phyloP scores from a whole-genome alignment of 2,797 vertebrate species.

The Steatocranus sp. region DNA sequence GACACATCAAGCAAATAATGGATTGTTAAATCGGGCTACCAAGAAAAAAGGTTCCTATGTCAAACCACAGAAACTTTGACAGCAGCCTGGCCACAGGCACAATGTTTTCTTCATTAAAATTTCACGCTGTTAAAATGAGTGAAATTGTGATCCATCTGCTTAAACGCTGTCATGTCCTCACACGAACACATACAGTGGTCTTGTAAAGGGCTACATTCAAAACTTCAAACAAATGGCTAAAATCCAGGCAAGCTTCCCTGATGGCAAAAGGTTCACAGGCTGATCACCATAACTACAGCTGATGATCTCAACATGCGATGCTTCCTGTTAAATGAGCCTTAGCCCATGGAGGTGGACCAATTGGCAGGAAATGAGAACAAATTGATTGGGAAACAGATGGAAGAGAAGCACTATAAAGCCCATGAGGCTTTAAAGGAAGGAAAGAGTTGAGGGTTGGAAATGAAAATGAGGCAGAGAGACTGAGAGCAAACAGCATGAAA shows the following conservation, averaged over 20 bases:
- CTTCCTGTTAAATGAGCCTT: constrained; percentile 58
- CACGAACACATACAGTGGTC: not conserved
- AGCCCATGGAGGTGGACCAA: constrained; percentile 51
- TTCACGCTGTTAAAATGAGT: not conserved
- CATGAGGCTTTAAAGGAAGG: constrained; percentile 29
- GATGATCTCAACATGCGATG: constrained; percentile 43
- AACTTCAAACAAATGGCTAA: constrained; percentile 16
- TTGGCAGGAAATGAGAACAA: constrained; percentile 67
- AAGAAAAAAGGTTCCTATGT: not conserved
- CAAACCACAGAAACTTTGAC: not conserved
- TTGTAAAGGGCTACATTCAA: not conserved
- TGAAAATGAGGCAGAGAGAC: not conserved
- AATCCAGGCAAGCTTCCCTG: constrained; percentile 6
- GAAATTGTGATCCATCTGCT: constrained; percentile 39
- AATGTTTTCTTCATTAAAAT: constrained; percentile 3
- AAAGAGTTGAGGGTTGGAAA: constrained; percentile 10
- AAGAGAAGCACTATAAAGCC: constrained; percentile 34
- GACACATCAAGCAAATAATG: not conserved
- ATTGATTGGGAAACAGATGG: constrained; percentile 65
- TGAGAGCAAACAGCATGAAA: not conserved
- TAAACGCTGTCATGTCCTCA: not conserved
- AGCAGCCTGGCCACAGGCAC: not conserved
- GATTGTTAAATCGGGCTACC: not conserved
- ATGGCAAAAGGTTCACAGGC: not conserved
- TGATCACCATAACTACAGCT: constrained; percentile 48